Percentiles rank a stretch among this genome's conserved stretches.
Evolutionary conservation across 2,797 vertebrate species (phyloP).

Genomic region (Urocyon cinereoargenteus): DNA sequence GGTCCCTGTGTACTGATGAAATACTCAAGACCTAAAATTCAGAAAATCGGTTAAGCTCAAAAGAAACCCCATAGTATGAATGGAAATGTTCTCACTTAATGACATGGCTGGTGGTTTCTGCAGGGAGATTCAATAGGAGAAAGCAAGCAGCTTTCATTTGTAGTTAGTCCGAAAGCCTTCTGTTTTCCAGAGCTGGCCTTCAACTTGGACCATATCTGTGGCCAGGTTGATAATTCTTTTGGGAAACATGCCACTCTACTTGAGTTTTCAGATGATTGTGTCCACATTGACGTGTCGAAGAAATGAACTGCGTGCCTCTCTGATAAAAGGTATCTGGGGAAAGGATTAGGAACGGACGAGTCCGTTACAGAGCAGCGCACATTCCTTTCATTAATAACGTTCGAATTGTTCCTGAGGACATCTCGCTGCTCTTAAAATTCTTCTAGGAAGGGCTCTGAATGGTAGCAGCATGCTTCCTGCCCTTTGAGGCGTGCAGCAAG

Average conservation of each 20-base stretch:
- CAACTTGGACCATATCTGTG: background rate
- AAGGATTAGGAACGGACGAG: conserved; percentile 76
- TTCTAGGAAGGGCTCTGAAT: conserved; percentile 57
- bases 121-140: conserved; percentile 11
- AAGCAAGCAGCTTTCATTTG: background rate
- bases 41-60: conserved; percentile 41
- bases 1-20: background rate
- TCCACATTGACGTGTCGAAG: conserved; percentile 77
- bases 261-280: conserved; percentile 78
- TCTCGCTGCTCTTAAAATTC: conserved; percentile 64
- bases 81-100: background rate
- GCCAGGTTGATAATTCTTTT: conserved; percentile 75
- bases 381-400: conserved; percentile 78
- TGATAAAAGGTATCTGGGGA: conserved; percentile 80
- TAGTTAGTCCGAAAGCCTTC: conserved; percentile 46
- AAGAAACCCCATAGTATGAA: background rate
- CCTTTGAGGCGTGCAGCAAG: background rate
- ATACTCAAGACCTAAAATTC: conserved; percentile 13
- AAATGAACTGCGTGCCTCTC: conserved; percentile 70
- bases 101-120: conserved; percentile 18
- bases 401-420: conserved; percentile 45
- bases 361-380: conserved; percentile 66
- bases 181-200: conserved; percentile 64
- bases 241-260: conserved; percentile 78
- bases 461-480: background rate